A percentile compares a stretch with the other conserved stretches of the same genome.
phyloP scores from a whole-genome alignment of 2,113 vertebrate species.

The Polyodon spathula region DNA sequence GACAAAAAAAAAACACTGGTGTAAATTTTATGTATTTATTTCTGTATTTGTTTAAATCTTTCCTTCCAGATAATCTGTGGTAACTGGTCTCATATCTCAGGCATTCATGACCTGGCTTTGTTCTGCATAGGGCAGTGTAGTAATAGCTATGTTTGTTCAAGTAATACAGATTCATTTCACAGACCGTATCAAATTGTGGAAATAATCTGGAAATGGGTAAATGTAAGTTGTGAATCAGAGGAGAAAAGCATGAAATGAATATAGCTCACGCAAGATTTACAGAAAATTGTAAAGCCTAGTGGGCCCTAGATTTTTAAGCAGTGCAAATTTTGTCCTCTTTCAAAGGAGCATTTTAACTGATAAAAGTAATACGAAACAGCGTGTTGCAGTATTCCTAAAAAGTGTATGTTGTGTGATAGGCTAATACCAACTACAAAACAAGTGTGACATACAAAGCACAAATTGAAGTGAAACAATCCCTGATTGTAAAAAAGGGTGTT shows the following conservation, averaged over 20 bases:
- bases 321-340: no score
- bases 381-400: no score
- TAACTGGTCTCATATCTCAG: neutral
- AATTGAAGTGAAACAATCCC: no score
- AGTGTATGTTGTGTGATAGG: no score
- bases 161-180: neutral
- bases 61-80: neutral
- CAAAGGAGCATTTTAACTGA: no score
- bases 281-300: neutral
- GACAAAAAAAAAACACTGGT: no score
- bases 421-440: no score
- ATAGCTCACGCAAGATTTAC: conserved; percentile 6
- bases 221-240: conserved; percentile 2
- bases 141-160: neutral
- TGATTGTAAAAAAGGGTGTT: neutral
- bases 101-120: neutral
- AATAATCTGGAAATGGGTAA: conserved; percentile 10
- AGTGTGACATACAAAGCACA: no score
- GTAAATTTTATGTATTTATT: no score
- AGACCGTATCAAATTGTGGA: conserved; percentile 6
- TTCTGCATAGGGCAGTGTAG: neutral
- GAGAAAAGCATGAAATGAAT: conserved; percentile 5
- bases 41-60: neutral
- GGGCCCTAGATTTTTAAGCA: no score
- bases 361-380: no score